Evolutionary conservation across 2,888 invertebrate genomes (phyloP).

Genomic region (Pocota personata): DNA sequence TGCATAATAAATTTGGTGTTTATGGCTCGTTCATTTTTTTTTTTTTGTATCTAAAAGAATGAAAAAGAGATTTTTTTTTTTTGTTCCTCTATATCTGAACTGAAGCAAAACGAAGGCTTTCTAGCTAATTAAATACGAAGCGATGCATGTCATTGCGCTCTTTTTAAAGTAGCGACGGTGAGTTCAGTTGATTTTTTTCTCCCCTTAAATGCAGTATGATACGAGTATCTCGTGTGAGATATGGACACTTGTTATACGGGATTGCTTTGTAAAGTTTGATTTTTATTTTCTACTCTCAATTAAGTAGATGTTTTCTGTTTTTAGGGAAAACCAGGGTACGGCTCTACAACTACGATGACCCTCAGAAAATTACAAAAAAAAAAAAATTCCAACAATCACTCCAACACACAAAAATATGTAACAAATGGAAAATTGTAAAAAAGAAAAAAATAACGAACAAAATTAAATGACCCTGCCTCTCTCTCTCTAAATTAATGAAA

Average conservation of each 20-base stretch:
- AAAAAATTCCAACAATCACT: conserved; percentile 31
- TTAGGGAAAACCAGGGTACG: conserved; percentile 30
- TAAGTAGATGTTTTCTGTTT: conserved; percentile 40
- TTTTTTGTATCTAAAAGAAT: conserved; percentile 15
- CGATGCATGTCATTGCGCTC: conserved; percentile 59
- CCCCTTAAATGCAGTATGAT: not conserved
- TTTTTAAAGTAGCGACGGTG: not conserved
- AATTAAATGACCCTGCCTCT: conserved; percentile 61
- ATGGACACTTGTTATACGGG: conserved; percentile 59
- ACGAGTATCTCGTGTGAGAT: conserved; percentile 33
- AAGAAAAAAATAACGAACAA: conserved; percentile 8
- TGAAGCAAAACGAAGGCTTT: conserved; percentile 62
- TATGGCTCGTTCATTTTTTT: not conserved
- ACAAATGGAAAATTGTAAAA: conserved; percentile 49
- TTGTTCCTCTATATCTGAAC: not conserved
- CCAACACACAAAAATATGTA: conserved; percentile 23
- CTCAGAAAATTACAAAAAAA: conserved; percentile 23
- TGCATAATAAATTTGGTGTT: conserved; percentile 36
- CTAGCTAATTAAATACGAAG: conserved; percentile 68
- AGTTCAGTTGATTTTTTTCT: conserved; percentile 11
- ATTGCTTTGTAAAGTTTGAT: not conserved
- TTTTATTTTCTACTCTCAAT: conserved; percentile 43
- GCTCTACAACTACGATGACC: conserved; percentile 45
- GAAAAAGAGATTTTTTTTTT: not conserved
- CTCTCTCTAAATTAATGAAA: conserved; percentile 65